phyloP scores from a whole-genome alignment of 2,797 vertebrate species.

The Pseudochirops cupreus region DNA sequence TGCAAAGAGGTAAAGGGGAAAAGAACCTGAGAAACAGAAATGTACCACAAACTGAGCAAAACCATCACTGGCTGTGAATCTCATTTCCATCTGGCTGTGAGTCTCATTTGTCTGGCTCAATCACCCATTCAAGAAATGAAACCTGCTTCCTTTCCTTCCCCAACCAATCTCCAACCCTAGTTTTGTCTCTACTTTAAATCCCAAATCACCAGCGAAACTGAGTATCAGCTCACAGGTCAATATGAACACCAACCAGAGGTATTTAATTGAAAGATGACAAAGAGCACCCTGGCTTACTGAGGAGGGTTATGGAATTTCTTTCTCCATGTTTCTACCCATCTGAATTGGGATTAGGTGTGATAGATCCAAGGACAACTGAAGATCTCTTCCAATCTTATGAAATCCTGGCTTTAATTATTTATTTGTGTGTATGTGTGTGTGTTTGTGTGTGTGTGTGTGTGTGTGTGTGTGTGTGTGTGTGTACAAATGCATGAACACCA shows the following conservation, averaged over 20 bases:
- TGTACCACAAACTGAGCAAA: background rate
- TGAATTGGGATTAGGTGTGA: background rate
- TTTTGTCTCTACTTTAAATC: slow-evolving; percentile 13
- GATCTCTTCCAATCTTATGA: background rate
- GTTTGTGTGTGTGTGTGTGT: background rate
- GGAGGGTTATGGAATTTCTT: slow-evolving; percentile 9
- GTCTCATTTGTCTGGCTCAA: background rate
- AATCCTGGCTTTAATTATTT: background rate
- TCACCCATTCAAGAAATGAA: background rate
- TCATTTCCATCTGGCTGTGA: background rate
- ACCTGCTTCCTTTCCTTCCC: background rate
- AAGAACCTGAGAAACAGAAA: slow-evolving; percentile 31
- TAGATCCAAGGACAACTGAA: background rate
- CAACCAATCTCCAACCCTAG: background rate
- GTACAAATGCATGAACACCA: background rate
- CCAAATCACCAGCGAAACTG: background rate
- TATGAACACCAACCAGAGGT: background rate
- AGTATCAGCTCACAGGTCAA: background rate
- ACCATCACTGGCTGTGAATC: slow-evolving; percentile 15
- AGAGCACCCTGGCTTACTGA: background rate
- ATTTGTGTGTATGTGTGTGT: background rate
- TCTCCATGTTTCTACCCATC: background rate
- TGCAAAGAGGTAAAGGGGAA: slow-evolving; percentile 12
- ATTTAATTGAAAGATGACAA: background rate
- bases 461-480: background rate